Evolutionary conservation across 2,888 invertebrate species (phyloP).

Genomic region (Himalopsyche kuldschensis): DNA sequence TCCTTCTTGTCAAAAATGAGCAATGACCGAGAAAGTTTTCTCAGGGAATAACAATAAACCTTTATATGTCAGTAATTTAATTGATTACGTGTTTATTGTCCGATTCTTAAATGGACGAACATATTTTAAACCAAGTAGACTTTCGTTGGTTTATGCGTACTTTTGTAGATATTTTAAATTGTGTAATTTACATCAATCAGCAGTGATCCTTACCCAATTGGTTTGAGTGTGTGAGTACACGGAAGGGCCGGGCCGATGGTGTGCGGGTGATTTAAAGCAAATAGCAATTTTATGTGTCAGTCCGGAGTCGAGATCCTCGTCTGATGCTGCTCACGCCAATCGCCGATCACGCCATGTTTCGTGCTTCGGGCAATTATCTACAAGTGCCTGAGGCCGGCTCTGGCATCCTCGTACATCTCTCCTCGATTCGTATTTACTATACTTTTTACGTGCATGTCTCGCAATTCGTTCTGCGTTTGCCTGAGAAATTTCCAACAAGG

Average conservation of each 20-base stretch:
- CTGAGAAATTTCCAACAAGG: neutral
- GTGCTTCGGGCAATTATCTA: slow-evolving; percentile 8
- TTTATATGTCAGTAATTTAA: neutral
- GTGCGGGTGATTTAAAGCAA: neutral
- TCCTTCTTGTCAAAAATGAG: neutral
- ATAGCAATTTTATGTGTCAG: neutral
- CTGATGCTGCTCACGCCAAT: neutral
- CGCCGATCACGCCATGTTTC: slow-evolving; percentile 5
- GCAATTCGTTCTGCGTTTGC: neutral
- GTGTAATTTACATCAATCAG: neutral
- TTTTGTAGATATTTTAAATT: too few species aligned
- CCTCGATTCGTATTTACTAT: neutral
- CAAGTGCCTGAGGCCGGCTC: neutral
- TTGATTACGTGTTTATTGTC: neutral
- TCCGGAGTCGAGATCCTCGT: neutral
- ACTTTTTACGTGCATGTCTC: neutral
- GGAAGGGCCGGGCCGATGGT: neutral
- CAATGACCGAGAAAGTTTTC: neutral
- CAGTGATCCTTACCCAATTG: neutral
- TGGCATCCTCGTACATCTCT: neutral
- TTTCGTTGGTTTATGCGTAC: too few species aligned
- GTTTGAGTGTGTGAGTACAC: neutral
- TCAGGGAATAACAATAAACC: neutral
- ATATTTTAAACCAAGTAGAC: too few species aligned
- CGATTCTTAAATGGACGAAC: too few species aligned